Conservation (phyloP, 2,888 invertebrate genomes). For the Cephus runcator region DNA sequence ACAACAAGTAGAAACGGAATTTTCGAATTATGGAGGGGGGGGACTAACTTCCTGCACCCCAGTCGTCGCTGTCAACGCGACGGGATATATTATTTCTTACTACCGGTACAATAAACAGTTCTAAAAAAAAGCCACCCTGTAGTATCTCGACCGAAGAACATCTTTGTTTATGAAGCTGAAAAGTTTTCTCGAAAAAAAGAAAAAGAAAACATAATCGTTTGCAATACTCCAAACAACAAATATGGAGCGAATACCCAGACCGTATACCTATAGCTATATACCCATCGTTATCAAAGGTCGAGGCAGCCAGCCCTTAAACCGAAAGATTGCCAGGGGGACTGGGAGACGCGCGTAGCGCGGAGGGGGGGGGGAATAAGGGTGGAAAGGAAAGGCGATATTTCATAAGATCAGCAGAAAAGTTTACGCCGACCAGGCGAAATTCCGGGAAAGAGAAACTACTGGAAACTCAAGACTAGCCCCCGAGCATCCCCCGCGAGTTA, state of each 20-base stretch:
- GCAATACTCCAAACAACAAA: neutral
- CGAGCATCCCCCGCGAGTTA: neutral
- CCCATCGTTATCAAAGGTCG: neutral
- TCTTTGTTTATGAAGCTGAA: neutral
- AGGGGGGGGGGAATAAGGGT: conserved; percentile 1
- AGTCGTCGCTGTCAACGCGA: neutral
- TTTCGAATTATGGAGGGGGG: too few species aligned
- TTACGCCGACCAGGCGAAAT: conserved; percentile 9
- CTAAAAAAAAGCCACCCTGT: neutral
- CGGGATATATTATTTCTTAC: neutral
- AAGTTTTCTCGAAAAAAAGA: neutral
- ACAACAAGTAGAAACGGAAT: too few species aligned
- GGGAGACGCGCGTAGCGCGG: neutral
- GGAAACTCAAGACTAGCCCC: neutral
- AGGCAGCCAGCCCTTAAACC: neutral
- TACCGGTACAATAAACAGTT: neutral
- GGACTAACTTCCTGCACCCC: too few species aligned
- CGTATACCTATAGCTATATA: too few species aligned
- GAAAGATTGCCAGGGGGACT: neutral
- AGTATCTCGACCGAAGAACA: neutral
- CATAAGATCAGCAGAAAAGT: conserved; percentile 30
- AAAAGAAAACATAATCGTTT: neutral
- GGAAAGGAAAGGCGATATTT: conserved; percentile 20
- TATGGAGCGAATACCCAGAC: neutral
- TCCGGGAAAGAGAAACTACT: neutral